Percentiles rank a stretch among this genome's conserved stretches.
Evolutionary conservation across 2,113 vertebrate species (phyloP).

Genomic region (Sebastes fasciatus): DNA sequence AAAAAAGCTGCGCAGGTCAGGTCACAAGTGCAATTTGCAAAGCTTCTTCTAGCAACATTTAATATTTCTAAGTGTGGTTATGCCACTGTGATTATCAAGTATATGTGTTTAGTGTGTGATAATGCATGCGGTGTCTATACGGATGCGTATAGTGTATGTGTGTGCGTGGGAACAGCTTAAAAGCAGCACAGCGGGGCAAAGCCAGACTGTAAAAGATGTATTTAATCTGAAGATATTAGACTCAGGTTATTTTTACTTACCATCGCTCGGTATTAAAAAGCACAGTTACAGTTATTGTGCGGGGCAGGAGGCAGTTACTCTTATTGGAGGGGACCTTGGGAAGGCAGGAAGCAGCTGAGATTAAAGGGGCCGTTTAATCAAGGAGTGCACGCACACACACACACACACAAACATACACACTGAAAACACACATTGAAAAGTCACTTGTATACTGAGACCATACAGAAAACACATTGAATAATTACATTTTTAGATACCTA

Average conservation of each 20-base stretch:
- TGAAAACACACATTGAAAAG: neutral
- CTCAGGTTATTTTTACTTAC: slow-evolving; percentile 85
- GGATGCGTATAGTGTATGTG: slow-evolving; percentile 1
- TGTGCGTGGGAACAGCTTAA: slow-evolving; percentile 49
- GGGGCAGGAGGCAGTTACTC: slow-evolving; percentile 52
- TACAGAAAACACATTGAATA: neutral
- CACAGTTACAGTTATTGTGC: slow-evolving; percentile 72
- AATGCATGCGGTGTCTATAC: neutral
- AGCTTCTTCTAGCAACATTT: slow-evolving; percentile 61
- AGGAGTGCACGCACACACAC: slow-evolving; percentile 24
- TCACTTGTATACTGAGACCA: neutral
- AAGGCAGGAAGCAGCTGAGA: slow-evolving; percentile 59
- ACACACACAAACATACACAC: slow-evolving; percentile 22
- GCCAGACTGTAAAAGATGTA: slow-evolving; percentile 74
- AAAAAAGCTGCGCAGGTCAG: slow-evolving; percentile 61
- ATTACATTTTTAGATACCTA: slow-evolving; percentile 17
- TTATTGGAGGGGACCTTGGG: slow-evolving; percentile 63
- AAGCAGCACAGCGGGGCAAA: slow-evolving; percentile 52
- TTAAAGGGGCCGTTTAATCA: slow-evolving; percentile 77
- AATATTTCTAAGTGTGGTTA: slow-evolving; percentile 74
- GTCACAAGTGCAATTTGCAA: slow-evolving; percentile 67
- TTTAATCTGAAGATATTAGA: slow-evolving; percentile 85
- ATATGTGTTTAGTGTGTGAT: slow-evolving; percentile 16
- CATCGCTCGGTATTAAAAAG: slow-evolving; percentile 80
- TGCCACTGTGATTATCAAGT: slow-evolving; percentile 62